phyloP scores from a whole-genome alignment of 2,113 vertebrate species.

The Paracanthobrama guichenoti region DNA sequence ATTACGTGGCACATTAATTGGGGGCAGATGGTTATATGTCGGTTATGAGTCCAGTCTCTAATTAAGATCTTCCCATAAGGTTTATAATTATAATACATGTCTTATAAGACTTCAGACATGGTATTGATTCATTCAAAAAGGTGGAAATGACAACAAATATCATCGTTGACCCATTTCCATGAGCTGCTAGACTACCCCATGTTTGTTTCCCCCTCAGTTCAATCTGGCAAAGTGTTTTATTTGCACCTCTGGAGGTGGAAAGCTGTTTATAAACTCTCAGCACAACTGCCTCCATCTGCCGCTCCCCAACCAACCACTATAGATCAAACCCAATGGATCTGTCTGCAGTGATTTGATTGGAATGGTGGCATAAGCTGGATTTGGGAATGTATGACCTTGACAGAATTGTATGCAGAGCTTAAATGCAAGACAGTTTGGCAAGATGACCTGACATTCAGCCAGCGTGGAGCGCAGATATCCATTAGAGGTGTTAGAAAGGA shows the following conservation, averaged over 20 bases:
- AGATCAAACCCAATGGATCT: constrained; percentile 12
- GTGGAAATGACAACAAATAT: neutral
- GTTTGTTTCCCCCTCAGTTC: neutral
- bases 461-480: constrained; percentile 62
- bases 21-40: neutral
- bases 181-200: constrained; percentile 6
- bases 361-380: constrained; percentile 23
- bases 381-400: constrained; percentile 8
- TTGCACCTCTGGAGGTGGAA: constrained; percentile 36
- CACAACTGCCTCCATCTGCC: constrained; percentile 40
- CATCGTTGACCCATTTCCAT: neutral
- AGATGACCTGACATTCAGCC: constrained; percentile 30
- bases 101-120: neutral
- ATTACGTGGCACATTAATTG: neutral
- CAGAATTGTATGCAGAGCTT: neutral
- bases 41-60: neutral
- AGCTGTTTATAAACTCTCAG: constrained; percentile 27
- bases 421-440: neutral
- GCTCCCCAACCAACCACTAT: neutral
- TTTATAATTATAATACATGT: neutral
- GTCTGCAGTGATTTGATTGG: constrained; percentile 16
- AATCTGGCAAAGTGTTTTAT: constrained; percentile 46
- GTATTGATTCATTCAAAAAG: neutral
- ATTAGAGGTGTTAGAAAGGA: constrained; percentile 58
- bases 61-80: constrained; percentile 5